Evolutionary conservation across 2,888 invertebrate species (phyloP).

Genomic region (Latrodectus elegans): DNA sequence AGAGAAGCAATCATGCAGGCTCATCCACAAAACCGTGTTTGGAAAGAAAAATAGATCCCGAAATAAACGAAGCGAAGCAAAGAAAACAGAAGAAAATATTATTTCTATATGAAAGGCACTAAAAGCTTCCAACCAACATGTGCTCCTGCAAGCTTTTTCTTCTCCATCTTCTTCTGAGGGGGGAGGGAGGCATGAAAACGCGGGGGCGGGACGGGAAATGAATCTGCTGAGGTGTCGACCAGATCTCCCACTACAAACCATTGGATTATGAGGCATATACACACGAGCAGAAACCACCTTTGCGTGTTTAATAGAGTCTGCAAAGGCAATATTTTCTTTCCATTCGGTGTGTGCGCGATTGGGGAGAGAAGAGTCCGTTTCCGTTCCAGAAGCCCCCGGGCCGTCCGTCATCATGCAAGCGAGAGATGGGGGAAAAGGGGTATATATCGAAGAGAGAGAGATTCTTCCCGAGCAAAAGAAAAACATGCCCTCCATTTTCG

Average conservation of each 20-base stretch:
- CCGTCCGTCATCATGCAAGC: not conserved
- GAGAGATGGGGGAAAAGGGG: not conserved
- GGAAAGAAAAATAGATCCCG: not conserved
- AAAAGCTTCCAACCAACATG: constrained; percentile 1
- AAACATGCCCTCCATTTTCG: constrained; percentile 2
- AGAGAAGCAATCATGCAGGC: not conserved
- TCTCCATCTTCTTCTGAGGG: not conserved
- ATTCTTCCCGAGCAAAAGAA: not conserved
- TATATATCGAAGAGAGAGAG: not conserved
- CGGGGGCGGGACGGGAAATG: constrained; percentile 20
- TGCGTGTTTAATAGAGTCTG: constrained; percentile 29
- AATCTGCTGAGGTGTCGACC: constrained; percentile 3
- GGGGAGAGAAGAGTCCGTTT: constrained; percentile 2
- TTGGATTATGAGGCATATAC: constrained; percentile 13
- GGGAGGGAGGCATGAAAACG: not conserved
- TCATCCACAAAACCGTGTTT: not conserved
- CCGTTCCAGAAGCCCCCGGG: constrained; percentile 3
- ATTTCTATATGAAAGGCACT: not conserved
- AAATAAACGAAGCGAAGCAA: not conserved
- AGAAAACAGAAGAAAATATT: not conserved
- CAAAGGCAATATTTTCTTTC: constrained; percentile 40
- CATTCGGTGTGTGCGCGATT: constrained; percentile 16
- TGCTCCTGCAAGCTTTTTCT: not conserved
- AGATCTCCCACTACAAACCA: constrained; percentile 6
- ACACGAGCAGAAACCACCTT: not conserved